Base-by-base conservation (phyloP, 23 tunicate species). In the Trididemnum miniatum region DNA sequence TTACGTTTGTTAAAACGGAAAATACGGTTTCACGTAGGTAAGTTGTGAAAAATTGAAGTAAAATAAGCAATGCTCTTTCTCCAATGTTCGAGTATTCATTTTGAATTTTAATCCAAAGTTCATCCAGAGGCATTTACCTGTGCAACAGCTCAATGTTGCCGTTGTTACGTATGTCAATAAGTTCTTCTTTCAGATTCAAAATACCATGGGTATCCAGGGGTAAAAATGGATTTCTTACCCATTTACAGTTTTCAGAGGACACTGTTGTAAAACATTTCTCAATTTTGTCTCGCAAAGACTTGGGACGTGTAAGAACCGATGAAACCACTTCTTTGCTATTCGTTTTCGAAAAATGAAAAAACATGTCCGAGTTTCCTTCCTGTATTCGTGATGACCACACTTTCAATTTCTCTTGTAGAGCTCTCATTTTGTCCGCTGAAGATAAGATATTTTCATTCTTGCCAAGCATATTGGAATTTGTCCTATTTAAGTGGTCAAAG, bases 401-500 rank as follows among this genome's bases (percentile, higher is more conserved):
- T 71, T 71, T 71, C 23, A 71, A 20, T 71, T 71, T 71, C 31
- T 71, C 76, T 71, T 71, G 18, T 38, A 71, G 31, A 27, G 76
- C 76, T 71, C 76, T 30, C 12, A 71, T 71, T 71, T 71, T 71
- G 76, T 71, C 76, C 7, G 76, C 12, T 33, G 76, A 71, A 71
- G 76, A 71, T 71, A 71, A 71, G 23, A 62, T 24, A 71, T 71
- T 71, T 71, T 71, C 39, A 71, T 35, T 71, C n/a, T 71, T 71
- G n/a, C n/a, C n/a, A 18, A 15, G 82, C 67, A 77, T 77, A 77
- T 29, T 77, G 51, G 82, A 77, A 54, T 77, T 77, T 77, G 82
- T 77, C 82, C 54, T 77, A 54, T 77, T 77, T 77, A 77, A 77
- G 51, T 52, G 66, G 82, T 77, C 82, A 77, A 77, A 77, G 82